Evolutionary conservation across 2,888 invertebrate species (phyloP), one percentile per base, ranked within the genome.

Genomic region (Sesia apiformis): DNA sequence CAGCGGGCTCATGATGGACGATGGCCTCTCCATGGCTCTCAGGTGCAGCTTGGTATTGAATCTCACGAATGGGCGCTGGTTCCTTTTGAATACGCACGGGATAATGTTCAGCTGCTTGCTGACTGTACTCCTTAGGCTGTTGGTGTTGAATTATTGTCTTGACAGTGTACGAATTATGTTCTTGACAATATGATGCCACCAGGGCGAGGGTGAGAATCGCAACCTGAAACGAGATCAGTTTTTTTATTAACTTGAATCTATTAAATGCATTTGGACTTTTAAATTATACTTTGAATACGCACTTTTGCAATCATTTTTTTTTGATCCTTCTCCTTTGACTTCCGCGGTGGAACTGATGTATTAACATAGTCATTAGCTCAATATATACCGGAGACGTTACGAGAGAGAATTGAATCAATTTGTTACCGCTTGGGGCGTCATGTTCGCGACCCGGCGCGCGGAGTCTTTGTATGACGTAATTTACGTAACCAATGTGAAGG

Each of bases 311-410:
- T 69, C 88, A 89, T 89, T 74, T 54, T 58, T 51, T 38, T 46
- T 81, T 77, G 83, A 71, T 86, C 81, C 78, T 81, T 82, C 85
- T 84, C 64, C 78, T 76, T 65, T 70, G 84, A 83, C 84, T 87
- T 87, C 84, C 84, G 81, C 67, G 66, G 81, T 81, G 75, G 77
- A 81, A 89, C 87, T 89, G 88, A 76, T 86, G 84, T 81, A 84
- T 85, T 83, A 81, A 79, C 83, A 84, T 82, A 82, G 78, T 78
- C 76, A 82, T 85, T 80, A 84, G 80, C 84, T 81, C 84, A 86
- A 87, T 89, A 88, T 89, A 89, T 89, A 89, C 81, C 71, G 79
- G 83, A 86, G 86, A 87, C 82, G 88, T 85, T 84, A 86, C 86
- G 85, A 80, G 87, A 85, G 83, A 82, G 84, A 84, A 84, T 78